Conservation (phyloP, 2,797 vertebrate species). For the Argentina silus region DNA sequence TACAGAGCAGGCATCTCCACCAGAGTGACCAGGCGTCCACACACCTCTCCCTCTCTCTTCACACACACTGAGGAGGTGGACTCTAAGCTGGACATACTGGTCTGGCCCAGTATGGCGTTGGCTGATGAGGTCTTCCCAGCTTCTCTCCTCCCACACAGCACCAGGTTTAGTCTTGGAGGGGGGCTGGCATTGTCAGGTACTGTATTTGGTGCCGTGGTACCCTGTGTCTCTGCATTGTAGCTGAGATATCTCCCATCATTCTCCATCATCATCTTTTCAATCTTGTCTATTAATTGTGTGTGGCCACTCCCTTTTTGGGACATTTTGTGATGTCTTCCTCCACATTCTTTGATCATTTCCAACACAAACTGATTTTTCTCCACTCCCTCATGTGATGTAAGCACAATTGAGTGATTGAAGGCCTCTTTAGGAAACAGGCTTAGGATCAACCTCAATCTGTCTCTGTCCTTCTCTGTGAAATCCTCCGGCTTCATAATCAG, state of each 20-base stretch:
- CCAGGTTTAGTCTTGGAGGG: constrained; percentile 2
- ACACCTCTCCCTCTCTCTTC: constrained; percentile 24
- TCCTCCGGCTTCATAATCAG: background rate
- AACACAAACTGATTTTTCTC: background rate
- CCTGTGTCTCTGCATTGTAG: background rate
- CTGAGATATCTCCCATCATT: constrained; percentile 1
- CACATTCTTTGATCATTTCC: background rate
- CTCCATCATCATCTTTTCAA: background rate
- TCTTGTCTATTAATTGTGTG: background rate
- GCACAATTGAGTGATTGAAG: background rate
- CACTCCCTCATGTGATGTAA: background rate
- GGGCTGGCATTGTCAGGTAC: background rate
- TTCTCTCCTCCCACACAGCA: constrained; percentile 12
- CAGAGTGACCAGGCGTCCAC: constrained; percentile 26
- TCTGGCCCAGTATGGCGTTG: background rate
- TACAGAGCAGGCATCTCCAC: constrained; percentile 28
- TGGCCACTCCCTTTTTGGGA: too few relatives aligned
- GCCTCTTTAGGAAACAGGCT: background rate
- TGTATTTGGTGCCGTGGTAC: background rate
- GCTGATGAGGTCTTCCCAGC: background rate
- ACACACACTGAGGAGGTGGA: constrained; percentile 13
- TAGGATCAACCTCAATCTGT: background rate
- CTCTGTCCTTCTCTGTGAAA: background rate
- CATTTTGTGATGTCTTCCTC: background rate
- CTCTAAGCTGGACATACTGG: background rate